These are phyloP conservation scores for Cyphomyrus discorhynchus DNA, from an alignment of 2,113 vertebrate genomes.

Conservation along the genomic window DNA sequence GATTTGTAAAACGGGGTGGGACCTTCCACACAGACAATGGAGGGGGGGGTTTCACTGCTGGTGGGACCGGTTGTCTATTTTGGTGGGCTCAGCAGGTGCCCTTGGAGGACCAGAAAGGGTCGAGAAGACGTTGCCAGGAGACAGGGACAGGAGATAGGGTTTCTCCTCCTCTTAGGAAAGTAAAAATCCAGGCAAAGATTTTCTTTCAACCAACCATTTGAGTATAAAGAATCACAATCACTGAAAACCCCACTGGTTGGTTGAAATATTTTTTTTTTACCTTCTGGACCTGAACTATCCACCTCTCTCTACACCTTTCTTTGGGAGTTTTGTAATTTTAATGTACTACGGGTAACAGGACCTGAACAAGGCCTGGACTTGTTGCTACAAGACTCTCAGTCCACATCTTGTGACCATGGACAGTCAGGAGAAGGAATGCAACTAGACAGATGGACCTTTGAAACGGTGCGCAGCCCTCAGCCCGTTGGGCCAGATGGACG, in stretches of 20 bases:
- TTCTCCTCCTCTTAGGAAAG: not conserved
- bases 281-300: not conserved
- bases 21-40: not conserved
- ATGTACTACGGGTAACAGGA: not conserved
- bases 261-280: not conserved
- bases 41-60: not conserved
- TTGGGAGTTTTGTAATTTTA: not conserved
- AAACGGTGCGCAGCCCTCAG: not conserved
- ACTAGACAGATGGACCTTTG: not conserved
- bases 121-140: not conserved
- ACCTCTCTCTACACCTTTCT: not conserved
- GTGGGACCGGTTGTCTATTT: not conserved
- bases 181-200: not conserved
- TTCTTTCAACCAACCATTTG: not conserved
- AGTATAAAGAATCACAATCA: not conserved
- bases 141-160: constrained; percentile 13
- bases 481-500: not conserved
- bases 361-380: not conserved
- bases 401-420: not conserved
- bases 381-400: not conserved
- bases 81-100: not conserved
- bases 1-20: not conserved
- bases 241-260: not conserved
- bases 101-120: not conserved
- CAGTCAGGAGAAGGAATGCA: not conserved